Evolutionary conservation across 2,797 vertebrate species (phyloP).

Genomic region (Notamacropus eugenii): DNA sequence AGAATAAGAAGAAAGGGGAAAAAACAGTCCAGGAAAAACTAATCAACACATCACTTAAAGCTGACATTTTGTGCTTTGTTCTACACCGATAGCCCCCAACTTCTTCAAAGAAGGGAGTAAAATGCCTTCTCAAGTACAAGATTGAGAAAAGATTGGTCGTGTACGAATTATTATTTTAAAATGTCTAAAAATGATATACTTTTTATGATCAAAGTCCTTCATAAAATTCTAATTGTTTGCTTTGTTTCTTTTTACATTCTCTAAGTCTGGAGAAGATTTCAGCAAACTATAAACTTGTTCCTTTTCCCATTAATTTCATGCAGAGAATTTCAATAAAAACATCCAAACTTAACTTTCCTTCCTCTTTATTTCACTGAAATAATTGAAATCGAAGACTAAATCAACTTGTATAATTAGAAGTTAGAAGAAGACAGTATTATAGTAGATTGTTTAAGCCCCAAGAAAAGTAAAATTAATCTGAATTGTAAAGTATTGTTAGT

Average conservation of each 20-base stretch:
- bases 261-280: constrained; percentile 5
- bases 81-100: not conserved
- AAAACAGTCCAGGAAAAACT: not conserved
- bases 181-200: not conserved
- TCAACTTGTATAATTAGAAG: constrained; percentile 5
- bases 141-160: not conserved
- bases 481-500: constrained; percentile 25
- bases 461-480: not conserved
- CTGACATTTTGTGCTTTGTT: not conserved
- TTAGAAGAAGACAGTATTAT: constrained; percentile 28
- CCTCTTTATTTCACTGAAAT: constrained; percentile 25
- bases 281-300: constrained; percentile 1
- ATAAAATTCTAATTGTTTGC: constrained; percentile 12
- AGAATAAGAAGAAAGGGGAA: not conserved
- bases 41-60: not conserved
- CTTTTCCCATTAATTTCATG: constrained; percentile 6
- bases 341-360: not conserved
- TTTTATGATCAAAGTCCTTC: not conserved
- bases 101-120: not conserved
- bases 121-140: not conserved
- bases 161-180: not conserved
- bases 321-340: constrained; percentile 51
- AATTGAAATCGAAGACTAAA: constrained; percentile 7
- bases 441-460: not conserved
- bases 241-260: constrained; percentile 26